phyloP scores from a whole-genome alignment of 2,888 invertebrate species.

The Pristionchus mayeri region DNA sequence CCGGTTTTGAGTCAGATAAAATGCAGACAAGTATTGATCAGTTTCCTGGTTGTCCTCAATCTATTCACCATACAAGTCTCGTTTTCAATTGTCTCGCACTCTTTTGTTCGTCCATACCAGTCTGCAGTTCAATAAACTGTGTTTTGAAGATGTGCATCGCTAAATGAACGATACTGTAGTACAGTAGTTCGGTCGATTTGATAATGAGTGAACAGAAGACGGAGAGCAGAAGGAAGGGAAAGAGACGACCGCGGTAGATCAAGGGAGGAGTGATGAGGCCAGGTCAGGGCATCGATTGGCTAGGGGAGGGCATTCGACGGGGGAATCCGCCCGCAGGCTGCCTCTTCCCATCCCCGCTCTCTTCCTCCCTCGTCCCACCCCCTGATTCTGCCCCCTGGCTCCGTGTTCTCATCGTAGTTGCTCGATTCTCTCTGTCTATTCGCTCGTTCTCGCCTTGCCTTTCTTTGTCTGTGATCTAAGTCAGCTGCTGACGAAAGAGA shows the following conservation, averaged over 20 bases:
- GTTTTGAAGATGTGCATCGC: neutral
- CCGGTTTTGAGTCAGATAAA: constrained; percentile 14
- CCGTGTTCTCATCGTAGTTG: neutral
- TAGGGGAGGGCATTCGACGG: neutral
- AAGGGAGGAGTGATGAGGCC: neutral
- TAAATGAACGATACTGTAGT: neutral
- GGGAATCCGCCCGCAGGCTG: neutral
- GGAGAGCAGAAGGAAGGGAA: neutral
- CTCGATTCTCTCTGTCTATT: too few species aligned
- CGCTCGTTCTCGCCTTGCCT: too few species aligned
- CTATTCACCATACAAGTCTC: too few species aligned
- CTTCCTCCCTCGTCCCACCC: neutral
- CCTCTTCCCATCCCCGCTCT: too few species aligned
- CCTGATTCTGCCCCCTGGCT: neutral
- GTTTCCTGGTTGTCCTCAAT: constrained; percentile 4
- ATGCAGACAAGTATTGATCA: constrained; percentile 37
- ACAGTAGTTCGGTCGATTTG: neutral
- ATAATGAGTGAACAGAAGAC: too few species aligned
- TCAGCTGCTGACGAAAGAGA: too few species aligned
- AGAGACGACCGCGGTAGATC: neutral
- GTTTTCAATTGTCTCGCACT: neutral
- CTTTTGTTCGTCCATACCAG: neutral
- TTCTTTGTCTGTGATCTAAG: too few species aligned
- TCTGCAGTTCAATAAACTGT: constrained; percentile 23
- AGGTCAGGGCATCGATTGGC: neutral